Base-by-base conservation (phyloP, 2,888 invertebrate species). In the Epistrophella euchroma region DNA sequence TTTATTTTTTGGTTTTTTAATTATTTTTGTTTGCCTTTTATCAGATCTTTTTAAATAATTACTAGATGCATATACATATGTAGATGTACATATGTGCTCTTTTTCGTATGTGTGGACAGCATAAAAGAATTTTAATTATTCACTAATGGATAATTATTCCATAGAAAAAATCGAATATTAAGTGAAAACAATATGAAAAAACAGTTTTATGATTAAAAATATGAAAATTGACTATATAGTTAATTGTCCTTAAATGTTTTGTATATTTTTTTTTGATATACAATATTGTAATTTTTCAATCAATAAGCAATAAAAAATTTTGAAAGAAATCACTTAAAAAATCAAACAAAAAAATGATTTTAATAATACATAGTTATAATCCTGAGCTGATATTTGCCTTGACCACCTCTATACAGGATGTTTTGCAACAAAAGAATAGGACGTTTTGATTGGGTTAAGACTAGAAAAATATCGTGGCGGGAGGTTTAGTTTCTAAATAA, bases 121-220 rank as follows among this genome's bases (percentile, higher is more conserved):
- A 35, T 55, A 80, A 79, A 80, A 43, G 75, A 60, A 80, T 76
- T 85, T 75, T 76, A 85, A 80, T 80, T 80, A 76, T 71, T 72
- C 75, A 55, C 76, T 76, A 85, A 85, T 79, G 84, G 84, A 80
- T 76, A 68, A 85, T 84, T 84, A 66, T 19, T 79, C 56, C 40
- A 64, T 70, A 40, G 13, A 64, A 22, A 15, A 45, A 62, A 76
- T 19, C n/a, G 17, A 45, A 35, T 66, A 66, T 64, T 45, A 45
- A 64, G 64, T 45, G 17, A 32, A 55, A 13, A 5, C 11, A 13
- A n/a, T n/a, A n/a, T 2, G 37, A 56, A 60, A 77, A 70, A 64
- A 71, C 17, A 28, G 10, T 13, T 28, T 56, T 56, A 4, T 56
- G 32, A 56, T 56, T 56, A 32, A 60, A 60, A 35, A 37, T 7